These are phyloP conservation scores for Periophthalmus modestus DNA, from an alignment of 2,113 vertebrate species.

Conservation along the genomic window DNA sequence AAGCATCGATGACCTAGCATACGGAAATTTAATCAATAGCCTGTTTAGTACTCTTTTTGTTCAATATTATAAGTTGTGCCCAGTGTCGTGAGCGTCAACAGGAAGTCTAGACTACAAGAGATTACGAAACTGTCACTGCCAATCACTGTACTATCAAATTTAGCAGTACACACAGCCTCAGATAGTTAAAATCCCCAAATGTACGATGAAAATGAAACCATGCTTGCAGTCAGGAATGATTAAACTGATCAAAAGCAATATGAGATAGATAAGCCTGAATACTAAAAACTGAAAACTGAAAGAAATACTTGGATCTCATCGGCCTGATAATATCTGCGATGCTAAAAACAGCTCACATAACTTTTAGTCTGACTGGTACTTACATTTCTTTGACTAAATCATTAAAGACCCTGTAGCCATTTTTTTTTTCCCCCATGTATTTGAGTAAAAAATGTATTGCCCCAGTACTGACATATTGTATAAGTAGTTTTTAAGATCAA, in stretches of 20 bases:
- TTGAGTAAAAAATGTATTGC: too few species aligned
- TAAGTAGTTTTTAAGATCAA: too few species aligned
- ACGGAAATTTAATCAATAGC: too few species aligned
- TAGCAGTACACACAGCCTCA: not conserved
- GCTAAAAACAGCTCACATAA: not conserved
- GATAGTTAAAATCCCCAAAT: not conserved
- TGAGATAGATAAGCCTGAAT: not conserved
- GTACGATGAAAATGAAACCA: constrained; percentile 4
- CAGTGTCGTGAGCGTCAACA: not conserved
- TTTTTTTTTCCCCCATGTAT: too few species aligned
- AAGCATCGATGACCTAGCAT: too few species aligned
- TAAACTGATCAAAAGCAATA: not conserved
- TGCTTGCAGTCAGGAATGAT: not conserved
- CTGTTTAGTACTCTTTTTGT: too few species aligned
- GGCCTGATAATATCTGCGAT: not conserved
- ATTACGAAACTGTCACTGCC: not conserved
- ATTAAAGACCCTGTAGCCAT: not conserved
- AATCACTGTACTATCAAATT: not conserved
- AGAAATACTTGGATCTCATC: not conserved
- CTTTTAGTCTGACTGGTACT: not conserved
- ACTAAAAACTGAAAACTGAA: not conserved
- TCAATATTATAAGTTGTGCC: not conserved
- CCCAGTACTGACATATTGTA: too few species aligned
- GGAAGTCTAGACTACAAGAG: not conserved
- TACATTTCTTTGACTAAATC: not conserved